phyloP scores from a whole-genome alignment of 2,113 vertebrate genomes.

The Antechinus stuartii region DNA sequence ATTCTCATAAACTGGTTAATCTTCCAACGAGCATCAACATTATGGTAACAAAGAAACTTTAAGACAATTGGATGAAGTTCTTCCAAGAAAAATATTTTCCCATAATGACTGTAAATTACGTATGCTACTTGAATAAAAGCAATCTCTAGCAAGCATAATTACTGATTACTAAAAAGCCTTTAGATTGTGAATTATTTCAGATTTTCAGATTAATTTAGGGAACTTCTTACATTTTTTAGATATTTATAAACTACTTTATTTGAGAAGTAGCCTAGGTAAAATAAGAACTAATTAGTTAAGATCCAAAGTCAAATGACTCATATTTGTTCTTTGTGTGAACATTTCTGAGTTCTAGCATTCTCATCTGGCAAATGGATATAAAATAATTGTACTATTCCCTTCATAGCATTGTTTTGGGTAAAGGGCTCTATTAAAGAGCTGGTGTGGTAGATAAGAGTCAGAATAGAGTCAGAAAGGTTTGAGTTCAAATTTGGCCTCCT shows the following conservation, averaged over 20 bases:
- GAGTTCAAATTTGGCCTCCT: background rate
- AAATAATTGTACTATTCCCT: background rate
- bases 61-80: background rate
- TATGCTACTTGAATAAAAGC: background rate
- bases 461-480: background rate
- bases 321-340: background rate
- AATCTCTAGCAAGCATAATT: background rate
- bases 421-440: background rate
- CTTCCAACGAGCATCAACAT: background rate
- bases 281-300: background rate
- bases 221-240: background rate
- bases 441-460: background rate
- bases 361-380: background rate
- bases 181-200: background rate
- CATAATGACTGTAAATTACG: background rate
- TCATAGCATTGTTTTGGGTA: background rate
- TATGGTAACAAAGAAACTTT: background rate
- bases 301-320: background rate
- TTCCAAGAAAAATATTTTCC: conserved; percentile 1
- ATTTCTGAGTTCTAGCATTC: background rate
- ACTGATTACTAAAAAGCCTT: background rate
- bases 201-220: background rate
- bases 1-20: background rate
- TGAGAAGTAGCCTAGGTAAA: background rate
- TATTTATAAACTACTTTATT: background rate